Conservation (phyloP, 2,888 invertebrate species). For the Acanthosepion esculentum region DNA sequence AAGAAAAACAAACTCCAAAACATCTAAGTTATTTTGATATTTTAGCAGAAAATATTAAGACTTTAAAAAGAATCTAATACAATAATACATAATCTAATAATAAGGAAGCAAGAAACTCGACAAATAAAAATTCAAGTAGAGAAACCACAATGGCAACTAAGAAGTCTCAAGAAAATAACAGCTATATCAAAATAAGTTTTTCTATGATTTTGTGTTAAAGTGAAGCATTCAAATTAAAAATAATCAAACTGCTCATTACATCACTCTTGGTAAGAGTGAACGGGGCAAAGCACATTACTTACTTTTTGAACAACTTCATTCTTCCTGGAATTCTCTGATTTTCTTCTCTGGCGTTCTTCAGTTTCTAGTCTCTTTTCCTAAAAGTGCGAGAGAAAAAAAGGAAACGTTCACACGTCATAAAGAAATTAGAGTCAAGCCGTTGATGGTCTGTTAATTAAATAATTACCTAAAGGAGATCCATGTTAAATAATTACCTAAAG, state of each 20-base stretch:
- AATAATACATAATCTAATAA: background rate
- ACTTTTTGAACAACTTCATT: conserved; percentile 12
- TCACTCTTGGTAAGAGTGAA: no score
- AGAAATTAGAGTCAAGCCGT: no score
- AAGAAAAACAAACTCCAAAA: no score
- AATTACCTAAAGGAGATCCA: no score
- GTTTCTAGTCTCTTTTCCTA: background rate
- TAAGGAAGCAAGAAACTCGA: background rate
- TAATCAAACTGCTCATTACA: no score
- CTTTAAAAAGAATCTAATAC: no score
- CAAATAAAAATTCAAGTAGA: no score
- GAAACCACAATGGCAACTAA: background rate
- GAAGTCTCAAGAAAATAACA: background rate
- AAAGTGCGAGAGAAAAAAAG: background rate
- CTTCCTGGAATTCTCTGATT: conserved; percentile 24
- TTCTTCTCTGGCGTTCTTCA: background rate
- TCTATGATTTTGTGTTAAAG: no score
- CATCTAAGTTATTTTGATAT: background rate
- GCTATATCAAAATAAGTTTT: no score
- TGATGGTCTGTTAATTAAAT: no score
- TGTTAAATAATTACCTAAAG: no score
- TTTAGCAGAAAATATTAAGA: background rate
- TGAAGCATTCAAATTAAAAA: no score
- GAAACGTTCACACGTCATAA: background rate
- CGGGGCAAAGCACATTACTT: background rate